phyloP scores from a whole-genome alignment of 2,797 vertebrate species.

The Anguilla obscura region DNA sequence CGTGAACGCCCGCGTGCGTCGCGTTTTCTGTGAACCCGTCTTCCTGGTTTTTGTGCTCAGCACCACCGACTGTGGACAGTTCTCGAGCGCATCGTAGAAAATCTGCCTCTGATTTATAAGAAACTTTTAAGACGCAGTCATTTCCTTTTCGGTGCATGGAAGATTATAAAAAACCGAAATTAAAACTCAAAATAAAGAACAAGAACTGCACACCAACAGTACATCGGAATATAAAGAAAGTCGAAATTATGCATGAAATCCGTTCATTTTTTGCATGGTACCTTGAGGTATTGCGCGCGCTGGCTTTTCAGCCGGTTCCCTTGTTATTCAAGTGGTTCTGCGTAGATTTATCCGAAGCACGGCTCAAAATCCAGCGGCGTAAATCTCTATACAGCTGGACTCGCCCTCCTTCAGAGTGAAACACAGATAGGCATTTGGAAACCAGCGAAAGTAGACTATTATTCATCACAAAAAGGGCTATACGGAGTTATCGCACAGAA shows the following conservation, averaged over 20 bases:
- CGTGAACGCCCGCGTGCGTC: background rate
- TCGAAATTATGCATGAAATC: background rate
- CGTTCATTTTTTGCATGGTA: background rate
- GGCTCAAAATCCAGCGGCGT: conserved; percentile 54
- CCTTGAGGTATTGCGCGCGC: no score
- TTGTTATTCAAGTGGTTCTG: conserved; percentile 8
- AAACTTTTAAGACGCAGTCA: background rate
- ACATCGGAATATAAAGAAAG: background rate
- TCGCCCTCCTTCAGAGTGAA: conserved; percentile 52
- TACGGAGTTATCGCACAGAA: background rate
- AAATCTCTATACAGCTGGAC: conserved; percentile 62
- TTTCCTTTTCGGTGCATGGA: background rate
- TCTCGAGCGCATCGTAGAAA: background rate
- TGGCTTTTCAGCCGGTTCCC: background rate
- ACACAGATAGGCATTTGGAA: conserved; percentile 27
- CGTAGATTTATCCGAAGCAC: conserved; percentile 44
- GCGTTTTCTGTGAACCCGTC: background rate
- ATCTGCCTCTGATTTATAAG: background rate
- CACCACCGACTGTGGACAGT: conserved; percentile 31
- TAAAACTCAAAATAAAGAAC: background rate
- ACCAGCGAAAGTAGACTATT: no score
- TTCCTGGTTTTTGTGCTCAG: conserved; percentile 21
- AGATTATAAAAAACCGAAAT: no score
- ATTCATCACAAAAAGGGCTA: background rate
- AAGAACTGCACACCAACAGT: background rate